These are phyloP conservation scores for Drosophila watanabei DNA, from an alignment of 1,140 invertebrate genomes.

Conservation along the genomic window DNA sequence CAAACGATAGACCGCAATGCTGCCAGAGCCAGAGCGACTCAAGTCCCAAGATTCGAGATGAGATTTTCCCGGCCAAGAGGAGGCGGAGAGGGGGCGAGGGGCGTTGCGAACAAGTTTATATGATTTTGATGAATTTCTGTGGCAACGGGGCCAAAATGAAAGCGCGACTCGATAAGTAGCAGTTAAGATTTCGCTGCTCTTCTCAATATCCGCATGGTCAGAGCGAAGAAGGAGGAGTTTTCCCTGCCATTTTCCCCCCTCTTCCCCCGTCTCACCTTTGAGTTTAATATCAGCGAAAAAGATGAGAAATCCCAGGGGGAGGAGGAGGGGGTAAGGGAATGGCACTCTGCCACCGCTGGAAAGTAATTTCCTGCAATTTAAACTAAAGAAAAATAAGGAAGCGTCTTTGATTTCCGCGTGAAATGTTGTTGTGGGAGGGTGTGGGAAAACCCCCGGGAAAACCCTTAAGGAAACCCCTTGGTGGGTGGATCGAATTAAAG, in stretches of 20 bases:
- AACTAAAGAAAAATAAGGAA: slow-evolving; percentile 84
- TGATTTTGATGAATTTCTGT: slow-evolving; percentile 84
- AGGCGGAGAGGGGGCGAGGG: too few species aligned
- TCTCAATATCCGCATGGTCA: slow-evolving; percentile 68
- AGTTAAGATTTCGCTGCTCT: slow-evolving; percentile 77
- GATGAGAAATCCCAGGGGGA: slow-evolving; percentile 31
- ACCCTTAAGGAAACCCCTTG: neutral
- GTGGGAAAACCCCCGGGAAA: neutral
- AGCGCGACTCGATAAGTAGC: slow-evolving; percentile 78
- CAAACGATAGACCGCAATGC: slow-evolving; percentile 76
- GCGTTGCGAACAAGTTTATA: slow-evolving; percentile 70
- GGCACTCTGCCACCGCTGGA: slow-evolving; percentile 57
- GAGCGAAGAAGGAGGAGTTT: slow-evolving; percentile 18
- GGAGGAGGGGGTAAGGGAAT: neutral
- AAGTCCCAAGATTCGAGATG: slow-evolving; percentile 33
- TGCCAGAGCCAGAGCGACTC: slow-evolving; percentile 19
- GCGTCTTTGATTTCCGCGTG: slow-evolving; percentile 84
- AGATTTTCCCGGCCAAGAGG: slow-evolving; percentile 17
- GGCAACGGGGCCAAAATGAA: slow-evolving; percentile 83
- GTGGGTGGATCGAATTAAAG: slow-evolving; percentile 54
- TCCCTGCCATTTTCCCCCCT: neutral
- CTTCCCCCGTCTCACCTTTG: slow-evolving; percentile 51
- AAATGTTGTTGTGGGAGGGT: slow-evolving; percentile 65
- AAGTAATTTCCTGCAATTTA: slow-evolving; percentile 84
- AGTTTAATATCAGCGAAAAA: slow-evolving; percentile 73